Percentiles rank a stretch among this genome's conserved stretches.
Evolutionary conservation across 92 coral and sea anemone genomes (phyloP).

Genomic region (Pocillopora grandis): DNA sequence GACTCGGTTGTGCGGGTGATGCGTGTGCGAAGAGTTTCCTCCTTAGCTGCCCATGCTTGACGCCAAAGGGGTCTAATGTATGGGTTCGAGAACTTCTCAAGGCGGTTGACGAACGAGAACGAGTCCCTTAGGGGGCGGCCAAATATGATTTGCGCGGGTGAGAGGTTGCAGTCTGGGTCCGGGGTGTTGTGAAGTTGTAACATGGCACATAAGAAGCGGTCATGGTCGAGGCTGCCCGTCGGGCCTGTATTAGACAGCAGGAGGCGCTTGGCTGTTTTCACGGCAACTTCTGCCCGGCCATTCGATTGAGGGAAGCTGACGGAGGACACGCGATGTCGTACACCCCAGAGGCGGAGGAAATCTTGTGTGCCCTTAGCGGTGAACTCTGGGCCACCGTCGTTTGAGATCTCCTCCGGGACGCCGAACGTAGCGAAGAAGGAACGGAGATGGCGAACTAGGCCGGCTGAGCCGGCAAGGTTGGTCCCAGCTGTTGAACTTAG

Average conservation of each 20-base stretch:
- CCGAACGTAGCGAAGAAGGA: constrained; percentile 25
- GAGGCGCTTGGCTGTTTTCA: constrained; percentile 46
- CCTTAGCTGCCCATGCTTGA: constrained; percentile 59
- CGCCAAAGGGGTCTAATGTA: constrained; percentile 59
- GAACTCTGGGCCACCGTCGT: constrained; percentile 71
- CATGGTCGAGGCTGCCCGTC: constrained; percentile 59
- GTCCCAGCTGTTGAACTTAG: constrained; percentile 54
- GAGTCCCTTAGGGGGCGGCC: constrained; percentile 44
- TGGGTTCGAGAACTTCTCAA: constrained; percentile 61
- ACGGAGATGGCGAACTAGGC: constrained; percentile 46
- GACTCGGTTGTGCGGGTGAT: constrained; percentile 46
- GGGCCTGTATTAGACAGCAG: constrained; percentile 53
- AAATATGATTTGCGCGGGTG: constrained; percentile 49
- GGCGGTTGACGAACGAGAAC: constrained; percentile 38
- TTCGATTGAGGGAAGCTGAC: constrained; percentile 55
- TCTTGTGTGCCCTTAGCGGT: constrained; percentile 51
- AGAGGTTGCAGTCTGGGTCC: constrained; percentile 55
- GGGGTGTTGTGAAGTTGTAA: constrained; percentile 61
- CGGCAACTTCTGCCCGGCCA: constrained; percentile 57
- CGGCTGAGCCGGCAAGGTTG: constrained; percentile 55
- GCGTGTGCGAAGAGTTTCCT: constrained; percentile 50
- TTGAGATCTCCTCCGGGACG: constrained; percentile 63
- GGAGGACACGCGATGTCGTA: constrained; percentile 51
- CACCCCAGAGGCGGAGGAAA: constrained; percentile 60
- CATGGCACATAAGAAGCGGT: constrained; percentile 65